Evolutionary conservation across 2,797 vertebrate species (phyloP).

Genomic region (Centropyge bicolor): DNA sequence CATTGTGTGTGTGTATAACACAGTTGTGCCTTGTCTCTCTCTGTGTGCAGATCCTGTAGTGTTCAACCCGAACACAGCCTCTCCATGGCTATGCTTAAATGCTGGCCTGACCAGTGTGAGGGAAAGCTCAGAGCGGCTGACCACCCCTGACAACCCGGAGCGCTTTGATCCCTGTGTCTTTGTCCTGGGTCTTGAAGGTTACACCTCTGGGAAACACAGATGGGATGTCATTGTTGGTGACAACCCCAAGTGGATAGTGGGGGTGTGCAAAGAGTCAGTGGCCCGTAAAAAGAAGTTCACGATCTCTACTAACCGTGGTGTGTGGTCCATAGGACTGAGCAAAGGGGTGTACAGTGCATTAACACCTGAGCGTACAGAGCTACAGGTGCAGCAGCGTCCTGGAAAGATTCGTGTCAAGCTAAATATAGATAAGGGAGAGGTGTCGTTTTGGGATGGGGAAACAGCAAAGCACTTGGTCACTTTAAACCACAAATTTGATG

Average conservation of each 20-base stretch:
- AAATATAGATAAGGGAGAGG: slow-evolving; percentile 84
- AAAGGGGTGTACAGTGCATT: slow-evolving; percentile 82
- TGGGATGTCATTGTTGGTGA: slow-evolving; percentile 88
- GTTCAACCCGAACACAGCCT: slow-evolving; percentile 82
- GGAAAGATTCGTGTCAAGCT: slow-evolving; percentile 84
- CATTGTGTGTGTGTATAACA: neutral
- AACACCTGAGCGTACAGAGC: slow-evolving; percentile 68
- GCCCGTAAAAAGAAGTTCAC: slow-evolving; percentile 83
- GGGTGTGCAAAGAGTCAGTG: slow-evolving; percentile 83
- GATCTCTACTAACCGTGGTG: slow-evolving; percentile 77
- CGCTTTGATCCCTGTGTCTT: slow-evolving; percentile 86
- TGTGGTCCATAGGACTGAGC: slow-evolving; percentile 83
- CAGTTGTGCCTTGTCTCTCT: neutral
- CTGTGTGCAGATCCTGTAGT: slow-evolving; percentile 78
- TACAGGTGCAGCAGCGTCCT: slow-evolving; percentile 75
- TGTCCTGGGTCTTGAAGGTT: slow-evolving; percentile 81
- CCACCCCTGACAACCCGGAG: slow-evolving; percentile 63
- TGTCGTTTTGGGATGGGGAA: slow-evolving; percentile 85
- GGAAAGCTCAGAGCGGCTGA: slow-evolving; percentile 70
- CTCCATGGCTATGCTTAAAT: slow-evolving; percentile 85
- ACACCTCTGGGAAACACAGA: slow-evolving; percentile 82
- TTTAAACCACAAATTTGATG: slow-evolving; percentile 65
- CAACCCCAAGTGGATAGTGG: slow-evolving; percentile 87
- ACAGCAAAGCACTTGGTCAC: slow-evolving; percentile 75
- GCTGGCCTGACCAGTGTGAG: slow-evolving; percentile 77